Base-by-base conservation (phyloP, 2,888 invertebrate genomes). In the Chironomus tentans region DNA sequence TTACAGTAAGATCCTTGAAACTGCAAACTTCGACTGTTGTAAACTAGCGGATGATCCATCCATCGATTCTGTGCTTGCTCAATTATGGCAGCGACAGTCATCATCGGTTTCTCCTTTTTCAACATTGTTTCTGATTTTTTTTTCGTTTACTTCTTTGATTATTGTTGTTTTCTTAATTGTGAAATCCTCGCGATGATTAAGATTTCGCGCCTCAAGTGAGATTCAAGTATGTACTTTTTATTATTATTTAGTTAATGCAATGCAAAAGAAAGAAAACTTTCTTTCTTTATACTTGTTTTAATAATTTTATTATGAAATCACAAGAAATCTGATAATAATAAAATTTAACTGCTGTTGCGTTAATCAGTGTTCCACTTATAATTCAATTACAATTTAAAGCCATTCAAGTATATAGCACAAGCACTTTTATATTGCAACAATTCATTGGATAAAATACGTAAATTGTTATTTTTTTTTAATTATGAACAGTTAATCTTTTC, bases 1-100 rank as follows among this genome's bases (percentile, higher is more conserved):
- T 72, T 72, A 72, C 72, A 72, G 62, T 72, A 72, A 18, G 72
- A 72, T 72, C 72, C 72, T 72, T 72, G 72, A 18, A 72, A 72
- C 12, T 65, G 65, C 21, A 65, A 22, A 15, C 24, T 46, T 28
- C 72, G 72, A 61, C 38, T 38, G 38, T 61, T 61, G 38, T 62
- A 72, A 46, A 61, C 62, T 1, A 72, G 38, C 18, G 72, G 61
- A 38, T 72, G 61, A n/a, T 72, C 72, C 72, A 72, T 72, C 72
- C 72, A 72, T 28, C 72, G 72, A 21, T 50, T 72, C 38, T 72
- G 72, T 15, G 72, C 72, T 61, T 72, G 72, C 62, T 72, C 72
- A 72, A 72, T 72, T 72, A 72, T 72, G 15, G 72, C 72, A 7
- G 72, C 72, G 10, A 72, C 72, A 28, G 72, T 72, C 72, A 72